Evolutionary conservation across 2,888 invertebrate genomes (phyloP), one percentile per base, ranked within the genome.

Genomic region (Gastrophysa polygoni): DNA sequence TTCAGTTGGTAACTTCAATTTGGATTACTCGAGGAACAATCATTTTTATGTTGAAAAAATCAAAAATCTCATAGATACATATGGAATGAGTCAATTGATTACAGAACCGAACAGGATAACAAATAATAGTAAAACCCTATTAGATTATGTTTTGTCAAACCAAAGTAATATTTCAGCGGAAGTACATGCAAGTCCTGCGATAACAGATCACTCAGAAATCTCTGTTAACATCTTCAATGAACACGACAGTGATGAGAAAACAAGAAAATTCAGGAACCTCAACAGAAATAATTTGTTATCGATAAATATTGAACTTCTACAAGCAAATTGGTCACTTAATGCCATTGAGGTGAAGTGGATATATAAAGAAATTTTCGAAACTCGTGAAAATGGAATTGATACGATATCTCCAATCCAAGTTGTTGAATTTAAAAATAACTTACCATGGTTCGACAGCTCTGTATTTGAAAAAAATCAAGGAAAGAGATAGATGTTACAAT

Each of bases 241-340:
- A 32, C 32, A 32, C 32, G 32, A 32, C 32, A 32, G 32, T 32
- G 10, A 44, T 44, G 16, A 48, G 20, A 20, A 48, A 48, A 21
- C 47, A 20, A 48, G n/a, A 48, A 48, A 48, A 48, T 48, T 48
- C 47, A 48, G 47, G 8, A 48, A 48, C 20, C n/a, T 48, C 14
- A 48, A 48, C 21, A 20, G 20, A 8, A 48, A 48, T 48, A 48
- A 48, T 20, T 48, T 48, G 47, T 11, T 20, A 20, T 48, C 17
- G 20, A 48, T 48, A 21, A 17, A 48, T n/a, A 48, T 48, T 48
- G 20, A 48, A 21, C 18, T 48, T 32, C 32, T 32, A 32, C 10
- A 32, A 32, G 32, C 32, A 32, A 10, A 32, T 32, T 32, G 32
- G 32, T 32, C 32, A 32, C 32, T 44, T 44, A 44, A 44, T 44